phyloP scores from a whole-genome alignment of 2,888 invertebrate species.

The Amblyjoppa proteus region DNA sequence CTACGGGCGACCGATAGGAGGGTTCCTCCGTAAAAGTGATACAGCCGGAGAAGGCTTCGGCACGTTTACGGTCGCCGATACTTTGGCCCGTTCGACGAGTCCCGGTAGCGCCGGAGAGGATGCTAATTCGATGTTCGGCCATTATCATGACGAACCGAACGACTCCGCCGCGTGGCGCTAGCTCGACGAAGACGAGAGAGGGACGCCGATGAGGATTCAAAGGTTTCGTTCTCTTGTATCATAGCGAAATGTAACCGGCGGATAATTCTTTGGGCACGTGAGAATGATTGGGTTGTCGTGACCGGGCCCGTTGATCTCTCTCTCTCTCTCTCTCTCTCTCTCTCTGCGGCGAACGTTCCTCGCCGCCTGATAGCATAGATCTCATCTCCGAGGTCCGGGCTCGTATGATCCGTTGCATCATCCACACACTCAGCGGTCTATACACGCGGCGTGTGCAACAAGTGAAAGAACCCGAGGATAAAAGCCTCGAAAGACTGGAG shows the following conservation, averaged over 20 bases:
- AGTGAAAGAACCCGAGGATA: conserved; percentile 38
- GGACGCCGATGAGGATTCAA: conserved; percentile 3
- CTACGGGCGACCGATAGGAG: conserved; percentile 6
- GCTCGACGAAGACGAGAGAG: conserved; percentile 16
- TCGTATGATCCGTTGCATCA: conserved; percentile 64
- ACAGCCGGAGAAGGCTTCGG: conserved; percentile 42
- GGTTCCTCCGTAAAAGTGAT: conserved; percentile 32
- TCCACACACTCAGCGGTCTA: conserved; percentile 15
- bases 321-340: background rate
- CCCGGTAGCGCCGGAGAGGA: conserved; percentile 51
- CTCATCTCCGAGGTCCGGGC: conserved; percentile 54
- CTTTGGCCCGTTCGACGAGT: conserved; percentile 23
- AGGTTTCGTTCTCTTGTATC: conserved; percentile 20
- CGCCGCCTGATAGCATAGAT: conserved; percentile 54
- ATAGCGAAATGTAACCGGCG: conserved; percentile 25
- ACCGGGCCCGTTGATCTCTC: conserved; percentile 55
- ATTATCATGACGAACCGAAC: conserved; percentile 48
- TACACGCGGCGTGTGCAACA: conserved; percentile 1
- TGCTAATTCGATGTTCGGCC: conserved; percentile 63
- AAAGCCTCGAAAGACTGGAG: conserved; percentile 6
- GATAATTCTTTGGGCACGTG: conserved; percentile 63
- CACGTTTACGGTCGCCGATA: conserved; percentile 22
- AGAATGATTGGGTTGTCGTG: conserved; percentile 68
- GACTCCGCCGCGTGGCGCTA: conserved; percentile 11
- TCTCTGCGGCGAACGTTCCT: conserved; percentile 43